Evolutionary conservation across 2,797 vertebrate species (phyloP), one percentile per base, ranked within the genome.

Genomic region (Oreortyx pictus): DNA sequence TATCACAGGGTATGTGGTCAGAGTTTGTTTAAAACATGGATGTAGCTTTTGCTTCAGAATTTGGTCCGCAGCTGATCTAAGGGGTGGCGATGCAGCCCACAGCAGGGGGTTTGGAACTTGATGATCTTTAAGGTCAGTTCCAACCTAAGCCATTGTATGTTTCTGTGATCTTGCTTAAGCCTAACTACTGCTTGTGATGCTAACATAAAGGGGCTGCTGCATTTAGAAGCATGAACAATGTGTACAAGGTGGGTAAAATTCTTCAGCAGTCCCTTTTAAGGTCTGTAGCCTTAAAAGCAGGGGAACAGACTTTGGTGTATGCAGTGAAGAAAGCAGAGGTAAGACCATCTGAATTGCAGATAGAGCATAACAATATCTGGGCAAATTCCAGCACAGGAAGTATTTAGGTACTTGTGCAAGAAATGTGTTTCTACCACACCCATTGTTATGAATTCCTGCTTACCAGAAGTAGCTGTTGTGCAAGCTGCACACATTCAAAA

Each of bases 301-400:
- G 39, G n/a, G 27, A 49, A 80, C 76, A 81, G 77, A 65, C 73
- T 24, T 18, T 64, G 33, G 16, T 64, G 20, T 19, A 39, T 23
- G 20, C 25, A 86, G 65, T 49, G 71, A 89, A 86, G 46, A 78
- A 74, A 85, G 59, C n/a, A 70, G 15, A 76, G 22, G 60, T 50
- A 67, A 79, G 31, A 73, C 18, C 0, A 0, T 50, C 39, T 72
- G 37, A 74, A 27, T 18, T 29, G 47, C 44, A 89, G 56, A 41
- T 61, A 72, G 60, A 74, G 59, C 0, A 0, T 67, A 73, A 83
- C 1, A 1, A 66, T 75, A 77, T 60, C 54, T 37, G 71, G 67
- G 49, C 31, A 88, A 92, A 93, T 88, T 77, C 60, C 72, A 90
- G 29, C 23, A 76, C 27, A 29, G 75, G 74, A 92, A 92, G 77